Base-by-base conservation (phyloP, 1,140 invertebrate genomes). In the Drosophila gunungcola region DNA sequence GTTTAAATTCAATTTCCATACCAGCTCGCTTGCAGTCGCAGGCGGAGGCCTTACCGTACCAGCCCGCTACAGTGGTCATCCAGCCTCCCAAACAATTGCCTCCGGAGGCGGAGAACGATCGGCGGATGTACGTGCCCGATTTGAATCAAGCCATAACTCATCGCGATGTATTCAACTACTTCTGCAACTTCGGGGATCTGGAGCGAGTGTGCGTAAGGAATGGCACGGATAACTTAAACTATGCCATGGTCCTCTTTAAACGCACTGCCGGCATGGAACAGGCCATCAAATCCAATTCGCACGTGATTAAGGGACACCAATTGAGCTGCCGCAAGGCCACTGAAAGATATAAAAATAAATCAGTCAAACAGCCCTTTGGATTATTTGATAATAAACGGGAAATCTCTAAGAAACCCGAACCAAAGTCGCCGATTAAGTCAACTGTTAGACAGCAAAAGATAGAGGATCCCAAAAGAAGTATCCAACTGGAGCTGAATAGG, bases 71-170 rank as follows among this genome's bases (percentile, higher is more conserved):
- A 16, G 27, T 34, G 48, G 48, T 16, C 13, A 6, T 16, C 9
- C 27, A 32, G 7, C 48, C 48, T 34, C 48, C 48, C 3, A 34
- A 34, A 16, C 48, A 9, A 16, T 32, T 10, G 48, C 29, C 48
- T 34, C 48, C 29, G 7, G 29, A 34, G 13, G 3, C 48, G 3
- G n/a, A 51, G 4, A 34, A 32, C 12, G 29, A 16, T 51, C 48
- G 48, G 7, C 48, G 29, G 29, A 51, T 51, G 48, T 51, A 34
- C 16, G 16, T 51, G 4, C 48, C 48, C 12, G n/a, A 34, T 4
- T 16, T 51, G 9, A 4, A 51, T 32, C 48, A 32, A 10, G 27
- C 3, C 27, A 32, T 51, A 0, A 51, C 48, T 7, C 48, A 32
- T 16, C 48, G 48, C n/a, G 48, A 51, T 34, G n/a, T 51, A 0